Percentiles rank a stretch among this genome's conserved stretches.
phyloP scores from a whole-genome alignment of 1,140 invertebrate species.

The Pseudomyrmex dendroicus region DNA sequence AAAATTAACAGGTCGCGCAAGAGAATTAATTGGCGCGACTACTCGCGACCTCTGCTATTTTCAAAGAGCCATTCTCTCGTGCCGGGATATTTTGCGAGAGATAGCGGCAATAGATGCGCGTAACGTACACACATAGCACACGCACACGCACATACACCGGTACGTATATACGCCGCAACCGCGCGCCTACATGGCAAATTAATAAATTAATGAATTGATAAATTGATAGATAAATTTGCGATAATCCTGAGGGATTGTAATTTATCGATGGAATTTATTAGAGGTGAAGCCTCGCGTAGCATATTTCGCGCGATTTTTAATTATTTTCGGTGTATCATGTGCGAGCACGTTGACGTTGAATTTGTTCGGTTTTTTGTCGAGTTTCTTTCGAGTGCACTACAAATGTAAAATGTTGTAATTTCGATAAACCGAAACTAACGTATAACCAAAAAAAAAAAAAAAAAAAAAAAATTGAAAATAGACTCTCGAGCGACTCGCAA shows the following conservation, averaged over 20 bases:
- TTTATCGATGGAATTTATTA: constrained; percentile 35
- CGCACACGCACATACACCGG: too few species aligned
- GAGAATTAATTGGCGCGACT: constrained; percentile 56
- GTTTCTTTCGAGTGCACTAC: too few species aligned
- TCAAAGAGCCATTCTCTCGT: constrained; percentile 30
- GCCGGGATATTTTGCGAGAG: constrained; percentile 8
- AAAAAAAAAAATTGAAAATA: neutral
- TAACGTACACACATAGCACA: too few species aligned
- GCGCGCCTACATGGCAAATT: constrained; percentile 25
- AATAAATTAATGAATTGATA: constrained; percentile 55
- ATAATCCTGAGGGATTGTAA: constrained; percentile 20
- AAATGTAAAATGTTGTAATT: too few species aligned
- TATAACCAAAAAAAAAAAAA: neutral
- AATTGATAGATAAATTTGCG: constrained; percentile 41
- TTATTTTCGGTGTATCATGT: neutral
- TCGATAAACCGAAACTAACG: neutral
- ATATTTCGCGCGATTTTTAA: constrained; percentile 21
- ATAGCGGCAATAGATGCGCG: constrained; percentile 11
- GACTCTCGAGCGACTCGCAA: neutral
- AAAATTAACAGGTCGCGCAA: constrained; percentile 55
- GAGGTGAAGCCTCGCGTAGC: neutral
- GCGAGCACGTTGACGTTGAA: neutral
- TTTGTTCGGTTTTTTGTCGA: too few species aligned
- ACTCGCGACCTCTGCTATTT: constrained; percentile 48
- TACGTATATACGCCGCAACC: neutral